phyloP scores from a whole-genome alignment of 2,888 invertebrate genomes.

The Serrognathus titanus region DNA sequence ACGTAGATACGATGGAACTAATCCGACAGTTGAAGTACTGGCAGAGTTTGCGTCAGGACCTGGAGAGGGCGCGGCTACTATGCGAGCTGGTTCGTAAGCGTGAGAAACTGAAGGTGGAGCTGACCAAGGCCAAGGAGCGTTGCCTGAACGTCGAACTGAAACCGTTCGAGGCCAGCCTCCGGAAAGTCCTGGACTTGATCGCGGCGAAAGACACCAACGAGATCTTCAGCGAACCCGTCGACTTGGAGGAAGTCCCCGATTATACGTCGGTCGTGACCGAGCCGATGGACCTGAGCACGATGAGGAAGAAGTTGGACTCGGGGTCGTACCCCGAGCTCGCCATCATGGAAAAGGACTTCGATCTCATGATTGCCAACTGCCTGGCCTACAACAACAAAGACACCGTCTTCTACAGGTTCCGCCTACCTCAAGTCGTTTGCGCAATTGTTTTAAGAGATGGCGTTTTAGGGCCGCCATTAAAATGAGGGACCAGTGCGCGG shows the following conservation, averaged over 20 bases:
- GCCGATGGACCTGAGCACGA: slow-evolving; percentile 89
- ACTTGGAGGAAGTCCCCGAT: slow-evolving; percentile 83
- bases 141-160: slow-evolving; percentile 77
- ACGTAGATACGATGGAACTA: slow-evolving; percentile 66
- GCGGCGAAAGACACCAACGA: slow-evolving; percentile 77
- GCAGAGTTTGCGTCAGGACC: slow-evolving; percentile 89
- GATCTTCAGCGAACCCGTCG: slow-evolving; percentile 92
- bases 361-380: slow-evolving; percentile 95
- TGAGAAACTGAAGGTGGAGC: slow-evolving; percentile 89
- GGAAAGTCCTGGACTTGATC: slow-evolving; percentile 72
- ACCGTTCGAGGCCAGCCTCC: slow-evolving; percentile 76
- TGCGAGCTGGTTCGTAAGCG: slow-evolving; percentile 94
- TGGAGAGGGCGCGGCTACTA: slow-evolving; percentile 87
- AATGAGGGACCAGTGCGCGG: slow-evolving; percentile 84
- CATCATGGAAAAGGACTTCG: slow-evolving; percentile 84
- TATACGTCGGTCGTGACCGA: slow-evolving; percentile 80
- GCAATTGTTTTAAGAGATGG: background rate
- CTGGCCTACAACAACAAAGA: slow-evolving; percentile 93
- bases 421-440: background rate
- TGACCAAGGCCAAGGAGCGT: slow-evolving; percentile 75
- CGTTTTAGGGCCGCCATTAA: slow-evolving; percentile 70
- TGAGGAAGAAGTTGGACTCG: slow-evolving; percentile 72
- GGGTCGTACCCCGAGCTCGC: slow-evolving; percentile 68
- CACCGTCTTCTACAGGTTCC: slow-evolving; percentile 81
- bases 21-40: slow-evolving; percentile 88